These are phyloP conservation scores for Castor canadensis DNA, from an alignment of 2,113 vertebrate genomes.

Conservation along the genomic window DNA sequence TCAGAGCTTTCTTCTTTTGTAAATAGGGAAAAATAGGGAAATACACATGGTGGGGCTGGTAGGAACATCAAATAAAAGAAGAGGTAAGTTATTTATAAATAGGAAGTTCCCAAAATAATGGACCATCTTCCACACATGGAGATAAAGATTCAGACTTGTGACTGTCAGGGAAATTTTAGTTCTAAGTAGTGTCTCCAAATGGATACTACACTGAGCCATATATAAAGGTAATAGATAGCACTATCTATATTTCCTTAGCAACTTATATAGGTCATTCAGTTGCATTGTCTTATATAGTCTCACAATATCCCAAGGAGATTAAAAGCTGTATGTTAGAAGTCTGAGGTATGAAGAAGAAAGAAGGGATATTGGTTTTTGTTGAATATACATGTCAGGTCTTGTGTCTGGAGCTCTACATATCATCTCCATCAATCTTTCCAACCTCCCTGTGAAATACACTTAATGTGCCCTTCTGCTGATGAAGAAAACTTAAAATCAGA, in stretches of 20 bases:
- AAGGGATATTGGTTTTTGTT: neutral
- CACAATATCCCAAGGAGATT: neutral
- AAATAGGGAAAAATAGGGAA: slow-evolving; percentile 1
- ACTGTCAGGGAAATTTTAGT: neutral
- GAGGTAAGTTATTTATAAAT: neutral
- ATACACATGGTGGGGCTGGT: neutral
- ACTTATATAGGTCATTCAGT: neutral
- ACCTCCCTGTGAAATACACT: neutral
- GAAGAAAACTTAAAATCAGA: slow-evolving; percentile 34
- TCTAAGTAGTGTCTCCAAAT: slow-evolving; percentile 23
- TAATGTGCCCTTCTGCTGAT: neutral
- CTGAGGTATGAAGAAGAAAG: neutral
- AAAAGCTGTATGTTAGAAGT: neutral
- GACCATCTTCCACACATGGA: neutral
- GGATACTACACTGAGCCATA: neutral
- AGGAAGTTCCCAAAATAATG: neutral
- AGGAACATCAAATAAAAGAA: neutral
- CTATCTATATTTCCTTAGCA: neutral
- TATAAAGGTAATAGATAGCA: neutral
- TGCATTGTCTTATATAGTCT: neutral
- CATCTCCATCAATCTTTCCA: neutral
- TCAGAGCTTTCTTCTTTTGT: neutral
- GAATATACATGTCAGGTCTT: neutral
- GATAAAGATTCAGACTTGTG: neutral
- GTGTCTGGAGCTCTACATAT: neutral